Base-by-base conservation (phyloP, 2,888 invertebrate genomes). In the Drosophila peninsularis region DNA sequence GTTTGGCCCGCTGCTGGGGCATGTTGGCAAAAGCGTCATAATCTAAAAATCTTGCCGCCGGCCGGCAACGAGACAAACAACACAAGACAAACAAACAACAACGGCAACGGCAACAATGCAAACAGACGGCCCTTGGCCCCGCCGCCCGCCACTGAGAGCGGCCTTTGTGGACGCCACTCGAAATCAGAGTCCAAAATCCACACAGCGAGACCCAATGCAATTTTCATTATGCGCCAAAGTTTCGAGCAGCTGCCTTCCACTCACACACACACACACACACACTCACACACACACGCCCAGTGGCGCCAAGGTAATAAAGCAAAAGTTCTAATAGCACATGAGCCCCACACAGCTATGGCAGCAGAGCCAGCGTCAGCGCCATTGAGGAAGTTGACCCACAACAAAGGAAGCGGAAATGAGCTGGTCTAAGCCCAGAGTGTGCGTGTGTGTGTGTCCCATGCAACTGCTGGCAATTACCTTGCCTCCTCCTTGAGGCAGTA, bases 221-320 rank as follows among this genome's bases (percentile, higher is more conserved):
- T 84, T 88, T 82, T 82, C 83, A 88, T 83, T 86, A 79, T 71
- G 89, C 84, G 76, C 62, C 69, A 78, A 82, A 82, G 83, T 82
- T 88, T 82, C 42, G 13, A 37, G 81, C 60, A 54, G 55, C 62
- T 65, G 60, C 60, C 62, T 61, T 47, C 42, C 36, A 53, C 56
- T 47, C 56, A 45, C 64, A 47, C 65, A 53, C 47, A 52, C 44
- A 32, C 27, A 49, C 45, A 36, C 24, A 24, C 10, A 32, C 50
- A 52, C 21, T 14, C 27, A 10, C 32, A 47, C 34, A 56, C 32
- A 39, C 63, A 71, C 62, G 66, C 82, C 71, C 39, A 71, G 67
- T 58, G 72, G 62, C 62, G 65, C 63, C 64, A 73, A 80, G 83
- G 80, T 86, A 86, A 77, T 88, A 80, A 88, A 71, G 83, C 70